Conservation (phyloP, 2,113 vertebrate species). For the Brachyhypopomus gauderio region DNA sequence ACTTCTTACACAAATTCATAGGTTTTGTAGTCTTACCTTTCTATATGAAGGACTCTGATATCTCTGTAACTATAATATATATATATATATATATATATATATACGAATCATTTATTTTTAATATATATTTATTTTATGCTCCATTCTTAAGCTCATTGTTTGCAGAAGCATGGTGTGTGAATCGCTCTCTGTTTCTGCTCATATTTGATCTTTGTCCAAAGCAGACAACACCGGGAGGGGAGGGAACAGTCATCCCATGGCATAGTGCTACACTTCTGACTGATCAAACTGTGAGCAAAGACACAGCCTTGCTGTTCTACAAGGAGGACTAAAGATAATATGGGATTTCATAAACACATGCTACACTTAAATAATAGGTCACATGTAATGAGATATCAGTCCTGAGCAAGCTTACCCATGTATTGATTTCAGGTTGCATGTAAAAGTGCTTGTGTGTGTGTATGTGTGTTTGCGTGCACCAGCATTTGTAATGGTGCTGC, state of each 20-base stretch:
- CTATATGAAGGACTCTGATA: constrained; percentile 54
- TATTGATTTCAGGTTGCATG: constrained; percentile 8
- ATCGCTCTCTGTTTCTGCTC: constrained; percentile 21
- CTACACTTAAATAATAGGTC: background rate
- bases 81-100: constrained; percentile 52
- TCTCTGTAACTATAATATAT: constrained; percentile 49
- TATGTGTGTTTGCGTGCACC: constrained; percentile 5
- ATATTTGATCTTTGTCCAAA: constrained; percentile 42
- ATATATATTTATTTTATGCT: constrained; percentile 62
- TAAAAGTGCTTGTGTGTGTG: constrained; percentile 24
- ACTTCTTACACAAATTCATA: constrained; percentile 44
- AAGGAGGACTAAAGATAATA: constrained; percentile 45
- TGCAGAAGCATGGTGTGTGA: constrained; percentile 43
- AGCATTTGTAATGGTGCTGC: background rate
- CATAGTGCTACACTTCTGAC: constrained; percentile 39
- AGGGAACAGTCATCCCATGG: constrained; percentile 20
- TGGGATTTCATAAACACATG: constrained; percentile 22
- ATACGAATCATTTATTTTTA: constrained; percentile 57
- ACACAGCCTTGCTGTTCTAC: constrained; percentile 45
- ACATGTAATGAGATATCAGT: constrained; percentile 3
- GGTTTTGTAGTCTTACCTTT: constrained; percentile 47
- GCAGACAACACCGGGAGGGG: constrained; percentile 17
- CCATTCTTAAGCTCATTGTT: constrained; percentile 28
- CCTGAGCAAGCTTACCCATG: background rate
- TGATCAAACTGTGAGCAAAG: constrained; percentile 47